Conservation (phyloP, 2,888 invertebrate species). For the Drepanosiphum platanoidis region DNA sequence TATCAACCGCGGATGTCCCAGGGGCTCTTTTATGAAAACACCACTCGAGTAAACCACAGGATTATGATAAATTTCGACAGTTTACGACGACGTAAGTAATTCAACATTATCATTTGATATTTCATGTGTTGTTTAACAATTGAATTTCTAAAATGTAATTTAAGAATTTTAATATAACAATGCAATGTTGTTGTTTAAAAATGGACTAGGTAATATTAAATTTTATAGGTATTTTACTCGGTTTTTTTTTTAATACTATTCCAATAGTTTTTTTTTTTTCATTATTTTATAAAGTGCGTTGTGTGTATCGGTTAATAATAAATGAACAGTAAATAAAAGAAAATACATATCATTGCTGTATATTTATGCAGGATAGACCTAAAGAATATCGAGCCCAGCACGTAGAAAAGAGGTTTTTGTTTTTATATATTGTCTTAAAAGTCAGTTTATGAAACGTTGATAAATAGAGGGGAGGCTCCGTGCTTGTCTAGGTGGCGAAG, state of each 20-base stretch:
- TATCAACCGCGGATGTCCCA: neutral
- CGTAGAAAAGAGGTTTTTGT: slow-evolving; percentile 36
- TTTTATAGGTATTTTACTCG: too few relatives aligned
- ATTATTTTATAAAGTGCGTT: too few relatives aligned
- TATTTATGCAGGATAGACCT: slow-evolving; percentile 14
- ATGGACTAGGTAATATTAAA: too few relatives aligned
- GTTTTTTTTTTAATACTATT: too few relatives aligned
- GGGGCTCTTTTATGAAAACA: neutral
- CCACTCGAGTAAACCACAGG: neutral
- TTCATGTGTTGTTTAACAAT: too few relatives aligned
- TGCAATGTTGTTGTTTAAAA: too few relatives aligned
- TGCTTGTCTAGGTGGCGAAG: slow-evolving; percentile 55
- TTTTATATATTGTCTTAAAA: slow-evolving; percentile 57
- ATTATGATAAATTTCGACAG: neutral
- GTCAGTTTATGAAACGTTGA: slow-evolving; percentile 59
- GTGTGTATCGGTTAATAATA: neutral
- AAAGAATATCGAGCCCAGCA: slow-evolving; percentile 12
- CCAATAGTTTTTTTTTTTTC: neutral
- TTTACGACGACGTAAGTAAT: too few relatives aligned
- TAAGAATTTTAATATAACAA: too few relatives aligned
- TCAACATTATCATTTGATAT: too few relatives aligned
- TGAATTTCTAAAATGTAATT: too few relatives aligned
- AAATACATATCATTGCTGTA: slow-evolving; percentile 9
- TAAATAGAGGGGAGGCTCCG: slow-evolving; percentile 51
- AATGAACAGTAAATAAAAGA: neutral